Evolutionary conservation across 2,888 invertebrate genomes (phyloP).

Genomic region (Drosophila aldrichi): DNA sequence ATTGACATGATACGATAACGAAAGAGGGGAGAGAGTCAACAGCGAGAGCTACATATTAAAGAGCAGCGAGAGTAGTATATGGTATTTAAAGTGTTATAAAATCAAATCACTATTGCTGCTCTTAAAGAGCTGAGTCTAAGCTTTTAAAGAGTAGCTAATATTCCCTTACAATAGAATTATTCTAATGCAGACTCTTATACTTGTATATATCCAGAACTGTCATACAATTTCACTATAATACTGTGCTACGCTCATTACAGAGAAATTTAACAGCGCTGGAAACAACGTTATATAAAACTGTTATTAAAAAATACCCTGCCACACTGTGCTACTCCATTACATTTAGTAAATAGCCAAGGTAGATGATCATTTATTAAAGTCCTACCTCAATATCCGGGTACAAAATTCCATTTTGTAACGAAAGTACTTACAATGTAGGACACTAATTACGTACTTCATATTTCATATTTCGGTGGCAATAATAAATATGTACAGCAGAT

Average conservation of each 20-base stretch:
- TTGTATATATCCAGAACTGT: not conserved
- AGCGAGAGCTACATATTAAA: not conserved
- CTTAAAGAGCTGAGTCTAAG: not conserved
- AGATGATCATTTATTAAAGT: slow-evolving; percentile 35
- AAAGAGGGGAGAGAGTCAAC: slow-evolving; percentile 4
- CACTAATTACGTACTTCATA: slow-evolving; percentile 33
- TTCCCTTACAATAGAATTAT: too few relatives aligned
- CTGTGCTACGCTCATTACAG: not conserved
- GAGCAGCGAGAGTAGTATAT: too few relatives aligned
- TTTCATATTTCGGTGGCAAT: slow-evolving; percentile 43
- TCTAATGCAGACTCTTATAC: not conserved
- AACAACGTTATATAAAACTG: not conserved
- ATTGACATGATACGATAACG: slow-evolving; percentile 33
- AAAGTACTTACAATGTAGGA: slow-evolving; percentile 51
- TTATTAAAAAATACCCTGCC: not conserved
- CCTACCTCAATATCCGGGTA: slow-evolving; percentile 9
- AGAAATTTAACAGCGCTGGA: not conserved
- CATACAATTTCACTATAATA: not conserved
- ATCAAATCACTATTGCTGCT: too few relatives aligned
- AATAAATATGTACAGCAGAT: slow-evolving; percentile 57
- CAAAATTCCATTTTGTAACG: slow-evolving; percentile 33
- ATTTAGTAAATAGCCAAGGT: not conserved
- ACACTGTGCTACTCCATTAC: not conserved
- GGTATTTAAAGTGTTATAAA: too few relatives aligned
- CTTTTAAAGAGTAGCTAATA: too few relatives aligned